These are phyloP conservation scores for Polyommatus iphigenia DNA, from an alignment of 2,888 invertebrate species.

Conservation along the genomic window DNA sequence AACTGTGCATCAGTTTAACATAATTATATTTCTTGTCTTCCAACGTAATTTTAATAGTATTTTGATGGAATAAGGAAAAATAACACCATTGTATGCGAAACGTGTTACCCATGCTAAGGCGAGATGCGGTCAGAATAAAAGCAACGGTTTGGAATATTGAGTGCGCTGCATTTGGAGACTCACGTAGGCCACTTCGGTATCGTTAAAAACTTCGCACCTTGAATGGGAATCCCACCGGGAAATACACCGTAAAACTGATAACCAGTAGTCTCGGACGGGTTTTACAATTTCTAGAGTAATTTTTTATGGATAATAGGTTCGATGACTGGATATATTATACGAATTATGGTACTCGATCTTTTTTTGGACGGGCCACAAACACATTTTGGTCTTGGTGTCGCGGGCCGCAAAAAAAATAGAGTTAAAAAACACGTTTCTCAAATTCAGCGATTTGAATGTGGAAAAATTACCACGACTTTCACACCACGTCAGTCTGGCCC, in stretches of 20 bases:
- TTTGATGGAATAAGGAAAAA: constrained; percentile 44
- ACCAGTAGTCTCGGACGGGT: too few species aligned
- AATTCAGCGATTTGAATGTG: too few species aligned
- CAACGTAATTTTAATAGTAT: neutral
- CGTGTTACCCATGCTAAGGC: constrained; percentile 41
- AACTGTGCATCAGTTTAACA: neutral
- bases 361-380: too few species aligned
- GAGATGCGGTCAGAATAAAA: constrained; percentile 40
- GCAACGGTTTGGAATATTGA: constrained; percentile 39
- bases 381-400: too few species aligned
- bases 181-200: constrained; percentile 34
- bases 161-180: constrained; percentile 30
- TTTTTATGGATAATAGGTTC: neutral
- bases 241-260: neutral
- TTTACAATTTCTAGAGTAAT: neutral
- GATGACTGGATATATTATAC: too few species aligned
- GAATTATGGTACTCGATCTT: too few species aligned
- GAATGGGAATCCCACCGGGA: neutral
- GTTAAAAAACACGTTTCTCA: too few species aligned
- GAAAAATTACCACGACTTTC: too few species aligned
- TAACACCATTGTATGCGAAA: constrained; percentile 41
- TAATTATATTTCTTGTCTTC: too few species aligned
- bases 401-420: too few species aligned
- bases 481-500: too few species aligned
- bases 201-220: neutral